Percentiles rank a stretch among this genome's conserved stretches.
Evolutionary conservation across 2,888 invertebrate genomes (phyloP).

Genomic region (Nephrotoma flavescens): DNA sequence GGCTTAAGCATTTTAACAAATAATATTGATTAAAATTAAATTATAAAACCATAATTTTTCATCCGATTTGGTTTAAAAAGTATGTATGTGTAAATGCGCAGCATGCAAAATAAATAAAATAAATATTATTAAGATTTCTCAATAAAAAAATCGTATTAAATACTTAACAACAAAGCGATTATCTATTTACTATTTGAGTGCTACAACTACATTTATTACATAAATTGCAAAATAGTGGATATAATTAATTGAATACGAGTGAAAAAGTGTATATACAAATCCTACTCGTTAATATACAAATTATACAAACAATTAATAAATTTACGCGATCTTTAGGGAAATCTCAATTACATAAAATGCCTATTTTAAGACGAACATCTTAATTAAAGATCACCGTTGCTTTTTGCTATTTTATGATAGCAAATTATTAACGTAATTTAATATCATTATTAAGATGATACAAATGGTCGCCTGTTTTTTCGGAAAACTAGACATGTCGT

Average conservation of each 20-base stretch:
- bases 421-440: background rate
- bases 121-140: background rate
- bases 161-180: background rate
- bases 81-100: background rate
- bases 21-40: background rate
- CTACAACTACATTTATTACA: background rate
- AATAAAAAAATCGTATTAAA: background rate
- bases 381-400: background rate
- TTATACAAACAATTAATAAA: background rate
- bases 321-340: background rate
- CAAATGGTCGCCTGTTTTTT: too few relatives aligned
- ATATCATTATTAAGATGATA: background rate
- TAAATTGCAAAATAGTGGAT: background rate
- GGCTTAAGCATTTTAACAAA: slow-evolving; percentile 18
- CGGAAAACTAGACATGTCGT: too few relatives aligned
- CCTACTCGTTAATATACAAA: background rate
- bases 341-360: background rate
- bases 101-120: background rate
- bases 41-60: background rate
- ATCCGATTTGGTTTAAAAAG: background rate
- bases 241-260: background rate
- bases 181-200: background rate
- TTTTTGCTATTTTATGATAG: background rate
- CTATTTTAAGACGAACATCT: background rate
- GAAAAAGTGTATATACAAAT: background rate